Percentiles rank a stretch among this genome's conserved stretches.
These are phyloP conservation scores for Calyptommatus sinebrachiatus DNA, from an alignment of 2,113 vertebrate genomes.

Conservation along the genomic window DNA sequence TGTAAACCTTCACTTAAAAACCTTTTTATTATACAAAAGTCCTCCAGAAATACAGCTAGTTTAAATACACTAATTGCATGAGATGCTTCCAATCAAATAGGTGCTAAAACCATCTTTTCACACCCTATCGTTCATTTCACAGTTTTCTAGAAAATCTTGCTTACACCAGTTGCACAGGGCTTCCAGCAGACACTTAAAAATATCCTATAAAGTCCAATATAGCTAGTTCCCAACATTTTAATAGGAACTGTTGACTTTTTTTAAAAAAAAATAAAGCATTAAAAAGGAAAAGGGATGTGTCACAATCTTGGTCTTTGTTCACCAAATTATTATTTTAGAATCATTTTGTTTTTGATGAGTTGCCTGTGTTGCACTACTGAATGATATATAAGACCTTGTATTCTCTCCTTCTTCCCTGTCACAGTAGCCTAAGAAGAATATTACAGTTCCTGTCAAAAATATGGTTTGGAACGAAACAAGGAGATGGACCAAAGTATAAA, in stretches of 20 bases:
- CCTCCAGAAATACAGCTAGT: conserved; percentile 52
- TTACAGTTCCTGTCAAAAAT: neutral
- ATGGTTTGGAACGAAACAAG: neutral
- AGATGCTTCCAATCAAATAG: conserved; percentile 53
- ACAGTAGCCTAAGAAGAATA: neutral
- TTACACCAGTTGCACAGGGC: neutral
- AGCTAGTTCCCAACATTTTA: conserved; percentile 9
- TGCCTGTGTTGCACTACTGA: neutral
- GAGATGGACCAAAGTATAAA: too few species aligned
- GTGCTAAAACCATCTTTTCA: conserved; percentile 50
- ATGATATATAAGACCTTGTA: neutral
- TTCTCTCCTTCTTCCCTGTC: neutral
- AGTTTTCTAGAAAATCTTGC: conserved; percentile 48
- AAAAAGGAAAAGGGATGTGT: neutral
- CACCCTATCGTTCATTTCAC: conserved; percentile 50
- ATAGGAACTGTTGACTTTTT: neutral
- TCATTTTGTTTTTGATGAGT: neutral
- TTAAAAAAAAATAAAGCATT: neutral
- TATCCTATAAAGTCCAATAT: conserved; percentile 1
- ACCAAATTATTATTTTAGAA: accelerated
- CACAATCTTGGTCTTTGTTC: neutral
- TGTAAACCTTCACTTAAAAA: conserved; percentile 45
- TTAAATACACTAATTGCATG: conserved; percentile 63
- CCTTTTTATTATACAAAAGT: conserved; percentile 58
- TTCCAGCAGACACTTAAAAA: conserved; percentile 47